Base-by-base conservation (phyloP, 1,140 invertebrate species). In the Zaprionus lachaisei region DNA sequence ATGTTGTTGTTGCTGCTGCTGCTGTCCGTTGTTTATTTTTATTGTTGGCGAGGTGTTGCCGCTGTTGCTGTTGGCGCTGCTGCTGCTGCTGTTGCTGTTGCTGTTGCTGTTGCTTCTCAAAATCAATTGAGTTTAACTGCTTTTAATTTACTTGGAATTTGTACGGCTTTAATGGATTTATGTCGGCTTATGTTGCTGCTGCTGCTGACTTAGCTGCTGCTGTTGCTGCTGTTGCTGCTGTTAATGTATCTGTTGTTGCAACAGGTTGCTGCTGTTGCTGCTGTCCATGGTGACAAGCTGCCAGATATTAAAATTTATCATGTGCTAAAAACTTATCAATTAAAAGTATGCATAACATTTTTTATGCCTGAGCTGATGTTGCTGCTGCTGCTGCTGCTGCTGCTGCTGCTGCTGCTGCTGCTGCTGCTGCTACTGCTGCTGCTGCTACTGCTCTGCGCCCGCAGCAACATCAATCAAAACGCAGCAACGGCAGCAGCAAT, bases 251-350 rank as follows among this genome's bases (percentile, higher is more conserved):
- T 34, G 31, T 34, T 34, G 31, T 34, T 34, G 79, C 38, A 73
- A 72, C 64, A 41, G 78, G 78, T 61, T 70, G 51, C 22, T 64
- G 56, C 22, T 55, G 47, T n/a, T 71, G 47, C 31, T 64, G 37
- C 61, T 68, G 55, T 41, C 58, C 73, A 73, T 77, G 73, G 75
- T 77, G 68, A 79, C 77, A 76, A 66, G 61, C 79, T 81, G 78
- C 71, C 85, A 76, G 73, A 83, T 81, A 91, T 91, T 86, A 92
- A 92, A 92, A 92, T 92, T 91, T 92, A 92, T 92, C 91, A 92
- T 91, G 91, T 92, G 91, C 84, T 92, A 92, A 92, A 92, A 92
- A 92, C 89, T 90, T 91, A 92, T 92, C 91, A 92, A 92, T 92
- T 92, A 92, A 92, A 91, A 81, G 74, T 80, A 80, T 92, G 91